phyloP scores from a whole-genome alignment of 2,888 invertebrate species.

The Nezara viridula region DNA sequence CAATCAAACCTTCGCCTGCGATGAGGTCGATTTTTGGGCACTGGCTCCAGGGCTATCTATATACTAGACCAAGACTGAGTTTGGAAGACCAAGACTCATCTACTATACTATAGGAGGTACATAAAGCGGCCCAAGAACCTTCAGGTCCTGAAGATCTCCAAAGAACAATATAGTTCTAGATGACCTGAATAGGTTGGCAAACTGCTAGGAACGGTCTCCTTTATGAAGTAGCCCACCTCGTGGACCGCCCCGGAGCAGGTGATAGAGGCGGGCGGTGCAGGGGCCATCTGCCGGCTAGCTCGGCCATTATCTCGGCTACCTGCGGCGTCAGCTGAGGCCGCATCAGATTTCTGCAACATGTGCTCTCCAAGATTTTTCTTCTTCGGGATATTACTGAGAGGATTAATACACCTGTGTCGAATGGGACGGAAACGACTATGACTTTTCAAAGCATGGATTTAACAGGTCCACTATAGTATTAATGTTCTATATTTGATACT shows the following conservation, averaged over 20 bases:
- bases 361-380: neutral
- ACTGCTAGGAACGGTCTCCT: neutral
- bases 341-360: conserved; percentile 2
- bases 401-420: neutral
- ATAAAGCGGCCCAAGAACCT: neutral
- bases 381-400: neutral
- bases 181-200: neutral
- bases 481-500: no score
- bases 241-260: neutral
- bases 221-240: neutral
- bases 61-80: no score
- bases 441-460: neutral
- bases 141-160: neutral
- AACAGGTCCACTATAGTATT: no score
- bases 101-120: no score
- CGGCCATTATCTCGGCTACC: neutral
- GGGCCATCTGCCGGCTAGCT: neutral
- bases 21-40: no score
- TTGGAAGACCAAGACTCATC: no score
- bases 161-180: neutral
- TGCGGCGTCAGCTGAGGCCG: neutral
- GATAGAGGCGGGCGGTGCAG: neutral
- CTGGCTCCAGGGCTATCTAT: no score
- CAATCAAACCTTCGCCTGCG: no score
- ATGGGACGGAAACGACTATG: neutral